Evolutionary conservation across 2,888 invertebrate genomes (phyloP).

Genomic region (Patella ulyssiponensis): DNA sequence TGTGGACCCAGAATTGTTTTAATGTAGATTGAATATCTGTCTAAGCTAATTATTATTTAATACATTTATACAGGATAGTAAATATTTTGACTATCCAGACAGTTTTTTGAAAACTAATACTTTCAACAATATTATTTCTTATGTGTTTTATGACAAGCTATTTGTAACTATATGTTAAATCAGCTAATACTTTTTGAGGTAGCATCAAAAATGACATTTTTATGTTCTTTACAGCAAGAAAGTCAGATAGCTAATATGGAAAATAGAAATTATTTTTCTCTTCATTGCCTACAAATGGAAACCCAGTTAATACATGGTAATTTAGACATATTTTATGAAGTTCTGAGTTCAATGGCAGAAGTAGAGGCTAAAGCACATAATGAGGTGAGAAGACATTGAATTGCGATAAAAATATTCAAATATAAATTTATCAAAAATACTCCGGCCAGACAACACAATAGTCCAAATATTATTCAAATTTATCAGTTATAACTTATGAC

Average conservation of each 20-base stretch:
- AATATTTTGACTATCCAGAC: no score
- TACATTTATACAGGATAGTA: no score
- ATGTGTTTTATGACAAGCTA: neutral
- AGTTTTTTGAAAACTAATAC: no score
- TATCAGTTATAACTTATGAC: no score
- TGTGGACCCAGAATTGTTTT: no score
- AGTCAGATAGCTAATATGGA: conserved; percentile 72
- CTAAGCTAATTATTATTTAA: no score
- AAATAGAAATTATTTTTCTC: conserved; percentile 71
- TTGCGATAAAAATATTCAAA: neutral
- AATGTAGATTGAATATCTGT: no score
- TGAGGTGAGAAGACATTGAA: conserved; percentile 46
- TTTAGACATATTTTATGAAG: conserved; percentile 65
- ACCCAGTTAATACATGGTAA: conserved; percentile 72
- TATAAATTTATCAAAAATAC: no score
- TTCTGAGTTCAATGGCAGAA: conserved; percentile 59
- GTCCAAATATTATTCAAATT: no score
- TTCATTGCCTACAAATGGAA: conserved; percentile 73
- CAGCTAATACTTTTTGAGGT: no score
- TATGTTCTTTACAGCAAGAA: conserved; percentile 67
- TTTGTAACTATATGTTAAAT: neutral
- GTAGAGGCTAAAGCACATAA: conserved; percentile 57
- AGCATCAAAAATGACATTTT: conserved; percentile 14
- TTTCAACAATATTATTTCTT: no score
- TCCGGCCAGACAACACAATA: no score